phyloP scores from a whole-genome alignment of 2,797 vertebrate genomes.

The Periophthalmus magnuspinnatus region DNA sequence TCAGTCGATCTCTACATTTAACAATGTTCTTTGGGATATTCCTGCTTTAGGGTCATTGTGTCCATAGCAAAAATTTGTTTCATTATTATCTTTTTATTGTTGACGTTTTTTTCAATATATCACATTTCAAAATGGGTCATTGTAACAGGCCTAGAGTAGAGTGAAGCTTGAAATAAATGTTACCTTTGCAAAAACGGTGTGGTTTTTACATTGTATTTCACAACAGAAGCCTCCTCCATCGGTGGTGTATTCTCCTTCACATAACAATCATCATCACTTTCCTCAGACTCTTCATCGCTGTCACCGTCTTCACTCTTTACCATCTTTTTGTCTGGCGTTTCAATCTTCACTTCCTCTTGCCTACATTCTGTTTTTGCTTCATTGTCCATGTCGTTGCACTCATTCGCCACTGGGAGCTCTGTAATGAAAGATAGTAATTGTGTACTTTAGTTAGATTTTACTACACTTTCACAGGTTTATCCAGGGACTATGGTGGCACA shows the following conservation, averaged over 20 bases:
- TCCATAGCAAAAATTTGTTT: too few relatives aligned
- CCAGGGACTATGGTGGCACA: too few relatives aligned
- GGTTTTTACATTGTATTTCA: slow-evolving; percentile 81
- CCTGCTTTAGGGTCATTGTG: too few relatives aligned
- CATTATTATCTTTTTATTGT: too few relatives aligned
- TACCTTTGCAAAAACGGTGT: slow-evolving; percentile 86
- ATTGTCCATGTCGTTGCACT: slow-evolving; percentile 21
- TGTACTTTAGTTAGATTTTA: too few relatives aligned
- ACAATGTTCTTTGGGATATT: too few relatives aligned
- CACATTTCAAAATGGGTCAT: too few relatives aligned
- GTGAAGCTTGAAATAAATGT: slow-evolving; percentile 26
- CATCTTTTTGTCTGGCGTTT: slow-evolving; percentile 3
- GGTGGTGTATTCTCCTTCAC: slow-evolving; percentile 33
- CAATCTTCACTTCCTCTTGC: slow-evolving; percentile 1
- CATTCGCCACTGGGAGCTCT: slow-evolving; percentile 32
- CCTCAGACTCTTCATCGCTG: slow-evolving; percentile 19
- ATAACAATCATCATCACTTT: slow-evolving; percentile 24
- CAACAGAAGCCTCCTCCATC: slow-evolving; percentile 65
- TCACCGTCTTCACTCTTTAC: slow-evolving; percentile 1
- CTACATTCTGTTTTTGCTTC: slow-evolving; percentile 1
- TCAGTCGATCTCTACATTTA: too few relatives aligned
- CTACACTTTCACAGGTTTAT: too few relatives aligned
- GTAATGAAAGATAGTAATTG: background rate
- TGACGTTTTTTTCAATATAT: too few relatives aligned
- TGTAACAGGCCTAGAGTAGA: too few relatives aligned